Conservation (phyloP, 2,888 invertebrate genomes). For the Himalopsyche tibetana region DNA sequence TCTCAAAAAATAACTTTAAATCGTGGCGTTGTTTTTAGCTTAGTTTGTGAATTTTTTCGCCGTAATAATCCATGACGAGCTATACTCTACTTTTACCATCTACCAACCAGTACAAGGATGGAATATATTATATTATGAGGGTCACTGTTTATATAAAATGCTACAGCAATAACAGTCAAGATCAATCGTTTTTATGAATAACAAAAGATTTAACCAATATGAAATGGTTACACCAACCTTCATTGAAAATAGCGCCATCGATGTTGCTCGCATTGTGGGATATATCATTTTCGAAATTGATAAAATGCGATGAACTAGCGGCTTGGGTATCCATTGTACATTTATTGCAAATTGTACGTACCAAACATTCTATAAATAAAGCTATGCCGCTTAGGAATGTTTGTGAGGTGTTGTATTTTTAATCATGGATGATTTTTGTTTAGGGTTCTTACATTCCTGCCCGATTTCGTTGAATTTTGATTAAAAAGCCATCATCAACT, state of each 20-base stretch:
- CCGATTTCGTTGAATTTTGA: background rate
- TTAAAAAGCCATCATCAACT: slow-evolving; percentile 12
- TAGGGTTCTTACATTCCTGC: background rate
- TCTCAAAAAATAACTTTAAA: no score
- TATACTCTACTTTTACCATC: no score
- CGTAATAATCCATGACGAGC: no score
- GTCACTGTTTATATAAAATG: no score
- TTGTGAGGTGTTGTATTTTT: background rate
- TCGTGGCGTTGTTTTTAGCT: no score
- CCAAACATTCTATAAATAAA: background rate
- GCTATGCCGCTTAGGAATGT: background rate
- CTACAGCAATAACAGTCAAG: no score
- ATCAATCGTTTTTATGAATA: no score
- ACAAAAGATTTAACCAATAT: no score
- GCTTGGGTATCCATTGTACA: slow-evolving; percentile 36
- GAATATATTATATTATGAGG: no score
- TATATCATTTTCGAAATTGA: slow-evolving; percentile 17
- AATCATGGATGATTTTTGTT: background rate
- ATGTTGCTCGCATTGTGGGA: background rate
- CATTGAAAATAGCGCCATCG: slow-evolving; percentile 27
- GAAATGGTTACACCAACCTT: slow-evolving; percentile 17
- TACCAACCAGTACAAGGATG: no score
- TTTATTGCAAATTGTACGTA: background rate
- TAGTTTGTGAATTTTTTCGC: no score
- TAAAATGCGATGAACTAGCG: slow-evolving; percentile 36